Evolutionary conservation across 2,113 vertebrate species (phyloP), one percentile per base, ranked within the genome.

Genomic region (Anguilla rostrata): DNA sequence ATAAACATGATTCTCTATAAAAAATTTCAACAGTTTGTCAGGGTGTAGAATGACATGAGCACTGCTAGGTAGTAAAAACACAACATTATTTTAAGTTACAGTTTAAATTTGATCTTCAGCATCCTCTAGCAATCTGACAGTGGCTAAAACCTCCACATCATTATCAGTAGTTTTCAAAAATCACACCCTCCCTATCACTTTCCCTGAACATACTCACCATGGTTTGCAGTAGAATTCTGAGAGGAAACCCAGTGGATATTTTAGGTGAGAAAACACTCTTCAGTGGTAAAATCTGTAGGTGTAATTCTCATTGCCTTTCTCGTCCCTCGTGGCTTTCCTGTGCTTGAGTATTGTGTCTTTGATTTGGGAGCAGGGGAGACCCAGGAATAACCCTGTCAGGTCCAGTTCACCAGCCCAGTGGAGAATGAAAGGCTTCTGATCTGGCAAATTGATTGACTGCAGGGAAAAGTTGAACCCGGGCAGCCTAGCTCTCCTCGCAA

Each of bases 381-480:
- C 71, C 4, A 39, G 66, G 82, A 39, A 34, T 60, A 53, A 46
- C 82, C 75, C 26, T 63, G 82, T 63, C 82, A 83, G 82, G 49
- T 63, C 12, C 56, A 39, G 53, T 83, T 83, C 82, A 83, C 78
- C 26, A 53, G 57, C 83, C 34, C 29, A 41, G 14, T 20, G 40
- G n/a, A 81, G 83, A 75, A 87, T 81, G 78, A 84, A 84, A 39
- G 71, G 86, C 75, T 49, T 87, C 83, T 87, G 75, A 84, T 66
- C 82, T 87, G 86, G 82, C 49, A 87, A 84, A 87, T 80, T 87
- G 49, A 84, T 84, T 75, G 75, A 87, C 75, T 41, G 53, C 66
- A 26, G 40, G 71, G 40, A 79, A 84, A 81, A 34, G 79, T 56
- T 49, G 26, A 56, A 78, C 46, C 79, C 34, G 34, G 85, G 56